Evolutionary conservation across 2,113 vertebrate species (phyloP).

Genomic region (Pungitius pungitius): DNA sequence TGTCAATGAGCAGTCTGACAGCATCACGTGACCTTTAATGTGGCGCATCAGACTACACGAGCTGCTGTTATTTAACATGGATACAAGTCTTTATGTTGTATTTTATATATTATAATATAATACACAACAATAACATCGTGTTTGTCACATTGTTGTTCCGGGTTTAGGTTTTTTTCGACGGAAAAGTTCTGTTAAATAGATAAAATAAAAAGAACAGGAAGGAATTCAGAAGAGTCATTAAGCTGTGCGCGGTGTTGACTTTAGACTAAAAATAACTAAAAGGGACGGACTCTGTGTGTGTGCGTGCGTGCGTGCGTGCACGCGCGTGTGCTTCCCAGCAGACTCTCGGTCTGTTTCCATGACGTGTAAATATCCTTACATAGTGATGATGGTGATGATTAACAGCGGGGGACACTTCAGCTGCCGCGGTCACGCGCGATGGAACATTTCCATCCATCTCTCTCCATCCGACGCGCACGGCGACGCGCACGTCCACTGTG

Average conservation of each 20-base stretch:
- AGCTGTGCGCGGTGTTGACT: constrained; percentile 48
- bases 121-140: no score
- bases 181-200: not conserved
- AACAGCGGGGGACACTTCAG: constrained; percentile 10
- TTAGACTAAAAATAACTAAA: constrained; percentile 66
- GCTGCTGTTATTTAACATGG: no score
- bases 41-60: no score
- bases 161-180: not conserved
- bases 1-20: no score
- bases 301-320: not conserved
- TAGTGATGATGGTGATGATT: not conserved
- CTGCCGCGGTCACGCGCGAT: not conserved
- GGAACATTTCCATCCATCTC: constrained; percentile 37
- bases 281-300: constrained; percentile 9
- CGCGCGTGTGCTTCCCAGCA: constrained; percentile 11
- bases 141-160: not conserved
- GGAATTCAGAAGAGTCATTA: constrained; percentile 54
- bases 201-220: constrained; percentile 7
- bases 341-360: constrained; percentile 4
- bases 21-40: no score
- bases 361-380: not conserved
- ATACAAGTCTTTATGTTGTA: no score
- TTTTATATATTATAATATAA: no score
- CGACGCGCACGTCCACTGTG: not conserved
- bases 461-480: not conserved